Evolutionary conservation across 1,140 invertebrate species (phyloP).

Genomic region (Tetranychus cinnabarinus): DNA sequence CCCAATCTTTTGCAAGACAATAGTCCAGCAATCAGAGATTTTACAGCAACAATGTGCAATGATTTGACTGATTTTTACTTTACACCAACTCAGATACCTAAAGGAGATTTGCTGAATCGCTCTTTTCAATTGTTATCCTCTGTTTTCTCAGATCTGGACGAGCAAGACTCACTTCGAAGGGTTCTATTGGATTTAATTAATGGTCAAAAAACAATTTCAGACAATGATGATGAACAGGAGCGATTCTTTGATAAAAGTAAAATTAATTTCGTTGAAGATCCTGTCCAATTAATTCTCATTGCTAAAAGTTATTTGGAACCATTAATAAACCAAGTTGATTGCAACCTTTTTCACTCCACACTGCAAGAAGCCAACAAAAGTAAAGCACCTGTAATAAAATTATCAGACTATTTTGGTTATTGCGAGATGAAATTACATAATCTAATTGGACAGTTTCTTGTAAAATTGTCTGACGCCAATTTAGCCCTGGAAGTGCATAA

Average conservation of each 20-base stretch:
- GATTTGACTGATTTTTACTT: background rate
- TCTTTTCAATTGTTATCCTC: background rate
- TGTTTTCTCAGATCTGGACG: background rate
- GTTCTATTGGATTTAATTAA: background rate
- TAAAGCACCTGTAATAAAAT: no score
- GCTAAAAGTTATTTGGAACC: no score
- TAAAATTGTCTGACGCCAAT: no score
- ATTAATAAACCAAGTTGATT: no score
- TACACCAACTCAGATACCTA: background rate
- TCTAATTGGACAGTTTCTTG: no score
- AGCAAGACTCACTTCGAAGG: background rate
- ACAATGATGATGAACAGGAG: slow-evolving; percentile 1
- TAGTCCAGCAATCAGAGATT: background rate
- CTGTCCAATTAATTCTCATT: background rate
- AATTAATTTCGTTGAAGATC: slow-evolving; percentile 2
- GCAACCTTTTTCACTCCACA: no score
- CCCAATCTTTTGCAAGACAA: background rate
- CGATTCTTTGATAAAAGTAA: slow-evolving; percentile 8
- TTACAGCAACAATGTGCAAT: background rate
- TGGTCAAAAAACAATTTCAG: background rate
- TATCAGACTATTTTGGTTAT: no score
- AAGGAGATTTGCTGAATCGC: background rate
- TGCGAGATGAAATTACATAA: no score
- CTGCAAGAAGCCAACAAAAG: no score
- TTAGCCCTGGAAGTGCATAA: no score